Conservation (phyloP, 1,140 invertebrate genomes). For the Ceratoteleas bidentatus region DNA sequence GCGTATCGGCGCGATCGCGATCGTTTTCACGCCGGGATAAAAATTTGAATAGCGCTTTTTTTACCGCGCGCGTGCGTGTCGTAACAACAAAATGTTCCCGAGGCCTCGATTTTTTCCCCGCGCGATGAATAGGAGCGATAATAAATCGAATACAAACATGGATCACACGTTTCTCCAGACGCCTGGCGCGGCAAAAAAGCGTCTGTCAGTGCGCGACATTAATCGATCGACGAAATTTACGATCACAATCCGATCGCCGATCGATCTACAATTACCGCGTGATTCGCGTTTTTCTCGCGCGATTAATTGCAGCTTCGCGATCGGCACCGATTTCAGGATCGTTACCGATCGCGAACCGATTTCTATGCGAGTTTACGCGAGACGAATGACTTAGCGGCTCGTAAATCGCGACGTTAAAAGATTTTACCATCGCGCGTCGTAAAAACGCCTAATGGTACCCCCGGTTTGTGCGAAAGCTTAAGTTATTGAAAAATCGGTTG, state of each 20-base stretch:
- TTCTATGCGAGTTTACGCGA: slow-evolving; percentile 5
- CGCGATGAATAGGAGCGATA: slow-evolving; percentile 22
- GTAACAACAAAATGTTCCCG: slow-evolving; percentile 27
- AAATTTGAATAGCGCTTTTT: slow-evolving; percentile 28
- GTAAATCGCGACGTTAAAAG: slow-evolving; percentile 31
- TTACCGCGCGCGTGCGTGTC: slow-evolving; percentile 5
- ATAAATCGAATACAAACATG: slow-evolving; percentile 36
- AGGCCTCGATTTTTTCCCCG: slow-evolving; percentile 26
- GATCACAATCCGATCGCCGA: slow-evolving; percentile 20
- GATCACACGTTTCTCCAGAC: slow-evolving; percentile 21
- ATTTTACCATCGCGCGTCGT: slow-evolving; percentile 11
- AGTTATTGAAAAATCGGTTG: slow-evolving; percentile 31
- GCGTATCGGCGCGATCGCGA: slow-evolving; percentile 11
- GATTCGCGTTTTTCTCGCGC: slow-evolving; percentile 28
- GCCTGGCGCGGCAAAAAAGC: slow-evolving; percentile 7
- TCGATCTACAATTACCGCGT: slow-evolving; percentile 46
- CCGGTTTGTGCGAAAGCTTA: slow-evolving; percentile 12
- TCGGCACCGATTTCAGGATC: background rate
- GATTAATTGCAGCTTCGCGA: slow-evolving; percentile 22
- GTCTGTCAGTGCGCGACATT: slow-evolving; percentile 18
- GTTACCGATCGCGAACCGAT: background rate
- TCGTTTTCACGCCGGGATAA: slow-evolving; percentile 26
- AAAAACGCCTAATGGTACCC: too few species aligned
- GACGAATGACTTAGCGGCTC: slow-evolving; percentile 26
- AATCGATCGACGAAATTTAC: slow-evolving; percentile 44